These are phyloP conservation scores for Coilia nasus DNA, from an alignment of 2,797 vertebrate genomes.

Conservation along the genomic window DNA sequence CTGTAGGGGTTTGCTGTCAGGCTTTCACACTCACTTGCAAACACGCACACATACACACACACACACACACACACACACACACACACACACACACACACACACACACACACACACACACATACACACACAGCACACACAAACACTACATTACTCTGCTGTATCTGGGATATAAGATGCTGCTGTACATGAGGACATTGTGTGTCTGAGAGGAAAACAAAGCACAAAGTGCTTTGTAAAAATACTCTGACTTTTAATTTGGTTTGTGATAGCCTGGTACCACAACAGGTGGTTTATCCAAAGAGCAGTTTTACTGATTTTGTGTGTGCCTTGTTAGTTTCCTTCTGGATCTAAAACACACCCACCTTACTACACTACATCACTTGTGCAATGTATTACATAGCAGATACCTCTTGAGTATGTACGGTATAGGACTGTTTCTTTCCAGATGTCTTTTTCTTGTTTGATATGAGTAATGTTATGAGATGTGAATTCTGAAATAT, in stretches of 20 bases:
- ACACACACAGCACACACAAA: constrained; percentile 35
- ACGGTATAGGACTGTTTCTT: no score
- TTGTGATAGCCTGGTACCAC: not conserved
- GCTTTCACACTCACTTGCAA: not conserved
- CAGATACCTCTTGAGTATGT: no score
- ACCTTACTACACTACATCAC: no score
- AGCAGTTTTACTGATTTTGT: not conserved
- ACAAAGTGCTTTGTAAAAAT: not conserved
- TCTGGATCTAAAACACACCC: not conserved
- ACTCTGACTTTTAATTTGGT: not conserved
- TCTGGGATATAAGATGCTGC: no score
- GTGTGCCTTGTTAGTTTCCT: not conserved
- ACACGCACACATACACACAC: constrained; percentile 23
- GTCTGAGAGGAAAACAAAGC: not conserved
- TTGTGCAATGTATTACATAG: no score
- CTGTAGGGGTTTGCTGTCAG: not conserved
- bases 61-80: constrained; percentile 37
- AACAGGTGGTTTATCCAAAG: not conserved
- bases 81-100: constrained; percentile 18
- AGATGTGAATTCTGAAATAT: no score
- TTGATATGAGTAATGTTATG: no score
- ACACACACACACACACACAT: not conserved
- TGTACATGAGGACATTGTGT: not conserved
- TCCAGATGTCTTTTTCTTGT: not conserved
- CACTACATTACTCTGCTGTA: not conserved